phyloP scores from a whole-genome alignment of 2,113 vertebrate genomes.

The Lonchura striata region DNA sequence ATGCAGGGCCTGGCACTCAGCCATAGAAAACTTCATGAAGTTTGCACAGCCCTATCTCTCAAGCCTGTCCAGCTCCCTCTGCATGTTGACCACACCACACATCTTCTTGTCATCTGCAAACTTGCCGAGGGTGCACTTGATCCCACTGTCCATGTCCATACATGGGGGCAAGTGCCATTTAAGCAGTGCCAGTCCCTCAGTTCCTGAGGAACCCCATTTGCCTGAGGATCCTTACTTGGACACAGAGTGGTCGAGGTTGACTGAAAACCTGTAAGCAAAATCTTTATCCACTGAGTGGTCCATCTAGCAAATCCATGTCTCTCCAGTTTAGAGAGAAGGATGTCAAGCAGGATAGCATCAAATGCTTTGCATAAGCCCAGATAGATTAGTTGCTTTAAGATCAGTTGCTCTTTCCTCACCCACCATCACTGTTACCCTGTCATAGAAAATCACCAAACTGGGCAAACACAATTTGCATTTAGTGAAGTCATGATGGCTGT shows the following conservation, averaged over 20 bases:
- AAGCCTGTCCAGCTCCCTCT: background rate
- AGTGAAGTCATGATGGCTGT: background rate
- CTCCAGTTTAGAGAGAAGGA: background rate
- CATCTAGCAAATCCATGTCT: background rate
- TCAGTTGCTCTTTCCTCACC: background rate
- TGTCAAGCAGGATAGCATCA: background rate
- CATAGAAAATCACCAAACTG: background rate
- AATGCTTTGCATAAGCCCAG: background rate
- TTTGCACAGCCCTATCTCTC: background rate
- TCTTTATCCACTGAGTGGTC: background rate
- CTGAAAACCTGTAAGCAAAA: background rate
- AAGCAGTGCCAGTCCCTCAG: no score
- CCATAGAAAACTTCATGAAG: background rate
- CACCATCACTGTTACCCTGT: background rate
- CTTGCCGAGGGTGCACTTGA: background rate
- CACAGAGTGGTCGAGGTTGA: background rate
- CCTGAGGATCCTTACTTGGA: background rate
- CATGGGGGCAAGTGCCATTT: no score
- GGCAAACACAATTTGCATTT: background rate
- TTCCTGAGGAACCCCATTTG: background rate
- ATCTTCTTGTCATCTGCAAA: background rate
- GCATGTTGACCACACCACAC: background rate
- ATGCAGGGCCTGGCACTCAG: background rate
- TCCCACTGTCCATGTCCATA: background rate
- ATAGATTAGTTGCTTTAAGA: background rate